Percentiles rank a stretch among this genome's conserved stretches.
These are phyloP conservation scores for Turritopsis rubra DNA, from an alignment of 30 jellyfish, hydroid and myxozoan species.

Conservation along the genomic window DNA sequence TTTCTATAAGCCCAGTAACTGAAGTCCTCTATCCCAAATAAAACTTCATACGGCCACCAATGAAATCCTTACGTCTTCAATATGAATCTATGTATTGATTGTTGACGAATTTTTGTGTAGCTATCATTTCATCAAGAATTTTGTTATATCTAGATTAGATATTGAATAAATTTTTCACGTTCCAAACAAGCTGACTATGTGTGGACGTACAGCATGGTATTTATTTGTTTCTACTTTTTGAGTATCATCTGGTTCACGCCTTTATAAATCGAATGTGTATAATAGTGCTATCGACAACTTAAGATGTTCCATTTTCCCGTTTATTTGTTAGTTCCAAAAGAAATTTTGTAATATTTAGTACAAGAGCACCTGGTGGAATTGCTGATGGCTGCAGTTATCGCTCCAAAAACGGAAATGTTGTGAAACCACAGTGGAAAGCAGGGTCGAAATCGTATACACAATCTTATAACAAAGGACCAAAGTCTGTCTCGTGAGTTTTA, in stretches of 20 bases:
- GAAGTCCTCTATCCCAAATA: too few relatives aligned
- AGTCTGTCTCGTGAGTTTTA: constrained; percentile 23
- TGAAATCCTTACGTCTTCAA: too few relatives aligned
- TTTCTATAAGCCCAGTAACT: too few relatives aligned
- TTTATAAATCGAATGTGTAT: too few relatives aligned
- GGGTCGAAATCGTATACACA: constrained; percentile 8
- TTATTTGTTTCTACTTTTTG: too few relatives aligned
- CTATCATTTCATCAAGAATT: too few relatives aligned
- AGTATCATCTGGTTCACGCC: background rate
- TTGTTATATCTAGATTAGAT: background rate
- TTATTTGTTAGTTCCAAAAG: too few relatives aligned
- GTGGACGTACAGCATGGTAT: background rate
- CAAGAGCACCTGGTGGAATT: constrained; percentile 21
- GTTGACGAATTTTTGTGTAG: too few relatives aligned
- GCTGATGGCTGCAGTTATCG: constrained; percentile 23
- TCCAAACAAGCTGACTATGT: background rate
- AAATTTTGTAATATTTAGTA: background rate
- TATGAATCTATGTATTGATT: too few relatives aligned
- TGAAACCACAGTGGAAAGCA: constrained; percentile 24
- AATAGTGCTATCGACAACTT: too few relatives aligned
- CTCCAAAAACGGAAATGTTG: background rate
- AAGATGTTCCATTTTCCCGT: too few relatives aligned
- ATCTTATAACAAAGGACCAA: constrained; percentile 39
- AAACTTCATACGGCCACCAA: too few relatives aligned
- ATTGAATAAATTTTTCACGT: background rate